phyloP scores from a whole-genome alignment of 37 sponge, comb jelly and placozoan species.

The Cliona cf. orientalis region DNA sequence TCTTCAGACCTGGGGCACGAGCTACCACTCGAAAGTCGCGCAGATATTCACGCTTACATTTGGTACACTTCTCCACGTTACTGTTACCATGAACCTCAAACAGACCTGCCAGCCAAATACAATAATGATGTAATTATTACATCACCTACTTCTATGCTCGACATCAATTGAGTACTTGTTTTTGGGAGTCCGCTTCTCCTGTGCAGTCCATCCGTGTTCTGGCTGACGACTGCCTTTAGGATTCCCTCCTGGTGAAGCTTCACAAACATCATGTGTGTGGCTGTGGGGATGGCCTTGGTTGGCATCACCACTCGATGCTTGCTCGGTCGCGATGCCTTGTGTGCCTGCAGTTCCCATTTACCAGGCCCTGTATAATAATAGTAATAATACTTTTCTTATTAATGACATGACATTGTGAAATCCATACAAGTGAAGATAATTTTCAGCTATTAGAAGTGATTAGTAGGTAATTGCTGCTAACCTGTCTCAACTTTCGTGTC shows the following conservation, averaged over 20 bases:
- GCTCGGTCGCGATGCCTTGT: constrained; percentile 2
- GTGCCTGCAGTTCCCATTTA: constrained; percentile 71
- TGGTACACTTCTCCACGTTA: constrained; percentile 68
- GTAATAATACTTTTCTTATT: not conserved
- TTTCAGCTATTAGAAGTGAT: too few relatives aligned
- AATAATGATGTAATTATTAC: too few relatives aligned
- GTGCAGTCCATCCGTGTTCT: constrained; percentile 83
- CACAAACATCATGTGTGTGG: constrained; percentile 83
- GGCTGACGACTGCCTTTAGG: constrained; percentile 65
- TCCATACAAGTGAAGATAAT: too few relatives aligned
- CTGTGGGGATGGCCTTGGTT: constrained; percentile 70
- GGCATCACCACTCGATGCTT: constrained; percentile 20
- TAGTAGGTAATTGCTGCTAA: too few relatives aligned
- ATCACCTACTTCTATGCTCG: too few relatives aligned
- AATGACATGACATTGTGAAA: too few relatives aligned
- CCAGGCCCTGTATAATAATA: constrained; percentile 61
- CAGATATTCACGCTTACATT: constrained; percentile 66
- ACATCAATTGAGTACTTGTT: too few relatives aligned
- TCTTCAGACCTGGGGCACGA: not conserved
- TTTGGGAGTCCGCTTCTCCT: constrained; percentile 72
- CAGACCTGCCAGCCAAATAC: too few relatives aligned
- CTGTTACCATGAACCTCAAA: constrained; percentile 82
- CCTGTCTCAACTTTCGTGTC: constrained; percentile 70
- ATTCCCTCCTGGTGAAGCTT: constrained; percentile 64
- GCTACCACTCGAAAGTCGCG: constrained; percentile 46